Evolutionary conservation across 1,140 invertebrate genomes (phyloP).

Genomic region (Contarinia nasturtii): DNA sequence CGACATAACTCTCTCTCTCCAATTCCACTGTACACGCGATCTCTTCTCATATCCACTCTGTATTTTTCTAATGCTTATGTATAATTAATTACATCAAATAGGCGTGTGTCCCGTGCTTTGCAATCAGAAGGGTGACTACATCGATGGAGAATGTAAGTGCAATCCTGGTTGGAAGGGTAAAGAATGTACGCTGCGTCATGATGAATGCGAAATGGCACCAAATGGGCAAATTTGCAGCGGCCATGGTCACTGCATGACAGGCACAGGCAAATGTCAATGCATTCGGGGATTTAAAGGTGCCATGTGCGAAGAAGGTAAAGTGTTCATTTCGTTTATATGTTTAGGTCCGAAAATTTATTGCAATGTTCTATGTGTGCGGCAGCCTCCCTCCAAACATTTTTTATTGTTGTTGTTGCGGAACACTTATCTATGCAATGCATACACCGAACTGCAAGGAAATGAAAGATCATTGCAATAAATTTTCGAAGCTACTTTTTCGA

Average conservation of each 20-base stretch:
- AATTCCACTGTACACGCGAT: no score
- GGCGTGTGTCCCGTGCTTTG: conserved; percentile 90
- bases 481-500: no score
- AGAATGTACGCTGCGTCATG: conserved; percentile 81
- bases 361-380: no score
- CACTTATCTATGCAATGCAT: no score
- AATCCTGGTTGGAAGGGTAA: conserved; percentile 95
- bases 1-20: no score
- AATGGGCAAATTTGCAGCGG: conserved; percentile 86
- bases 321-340: neutral
- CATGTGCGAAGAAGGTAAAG: conserved; percentile 67
- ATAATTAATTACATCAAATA: conserved; percentile 14
- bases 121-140: conserved; percentile 87
- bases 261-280: conserved; percentile 85
- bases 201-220: conserved; percentile 66
- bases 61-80: no score
- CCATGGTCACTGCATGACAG: conserved; percentile 81
- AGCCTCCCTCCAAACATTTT: no score
- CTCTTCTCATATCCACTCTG: no score
- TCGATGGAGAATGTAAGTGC: conserved; percentile 89
- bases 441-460: no score
- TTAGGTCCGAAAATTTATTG: no score
- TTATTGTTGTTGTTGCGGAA: no score
- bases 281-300: conserved; percentile 82
- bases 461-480: no score